Base-by-base conservation (phyloP, 2,797 vertebrate species). In the Salmo trutta region DNA sequence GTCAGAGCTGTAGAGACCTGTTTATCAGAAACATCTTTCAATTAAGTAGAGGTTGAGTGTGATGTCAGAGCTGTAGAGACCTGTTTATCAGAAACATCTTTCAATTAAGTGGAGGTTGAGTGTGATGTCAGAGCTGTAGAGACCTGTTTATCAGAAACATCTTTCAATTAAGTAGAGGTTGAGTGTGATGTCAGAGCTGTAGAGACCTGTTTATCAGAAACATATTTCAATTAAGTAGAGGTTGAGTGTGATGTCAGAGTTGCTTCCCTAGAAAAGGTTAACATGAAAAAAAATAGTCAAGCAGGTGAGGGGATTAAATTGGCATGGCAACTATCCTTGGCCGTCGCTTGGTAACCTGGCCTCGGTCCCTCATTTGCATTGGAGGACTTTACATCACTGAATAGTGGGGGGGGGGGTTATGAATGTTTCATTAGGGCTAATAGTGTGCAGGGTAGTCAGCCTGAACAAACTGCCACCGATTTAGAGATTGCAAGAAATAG, bases 391-490 rank as follows among this genome's bases (percentile, higher is more conserved):
- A 78, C 79, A 81, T 88, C 79, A 83, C 70, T 36, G 73, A 62
- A 73, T 69, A 83, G 71, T 68, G 68, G 82, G 79, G 54, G 76
- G 77, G 51, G 80, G 65, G 81, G 83, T 89, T 85, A 88, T 89
- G 86, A 87, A 90, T 89, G 86, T 90, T 89, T 84, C 84, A 89
- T 92, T 88, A 87, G 81, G 81, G 75, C 21, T 27, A 19, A 68
- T 69, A 77, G 81, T 67, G 84, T 68, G 85, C 33, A 6, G 77
- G 74, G 65, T 74, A 69, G 56, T 81, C 72, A 16, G 68, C 73
- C 80, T 24, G 75, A 84, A 80, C 16, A 3, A 82, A 80, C 76
- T 64, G 5, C 71, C 75, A 85, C 74, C 75, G 69, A 76, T 87
- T 82, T 80, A 78, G 29, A 75, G 82, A 10, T 24, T 65, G 80